Conservation (phyloP, 64 coral and sea anemone genomes). For the Porites lutea region DNA sequence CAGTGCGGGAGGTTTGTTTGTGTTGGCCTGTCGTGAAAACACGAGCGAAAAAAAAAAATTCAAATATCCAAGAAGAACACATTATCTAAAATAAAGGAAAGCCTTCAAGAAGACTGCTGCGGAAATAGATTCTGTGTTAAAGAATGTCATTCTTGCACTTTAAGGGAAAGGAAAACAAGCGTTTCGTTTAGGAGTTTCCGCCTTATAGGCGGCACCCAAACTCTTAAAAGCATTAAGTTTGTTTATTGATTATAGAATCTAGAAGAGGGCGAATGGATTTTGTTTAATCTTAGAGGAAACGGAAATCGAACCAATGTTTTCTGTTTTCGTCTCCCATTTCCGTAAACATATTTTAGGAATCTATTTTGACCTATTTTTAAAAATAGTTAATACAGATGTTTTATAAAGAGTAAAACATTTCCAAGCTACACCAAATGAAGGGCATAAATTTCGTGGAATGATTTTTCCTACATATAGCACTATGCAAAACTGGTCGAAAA, state of each 20-base stretch:
- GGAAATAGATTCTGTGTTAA: not conserved
- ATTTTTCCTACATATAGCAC: too few species aligned
- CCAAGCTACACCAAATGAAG: too few species aligned
- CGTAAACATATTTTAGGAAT: too few species aligned
- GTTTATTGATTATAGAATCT: not conserved
- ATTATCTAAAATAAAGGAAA: not conserved
- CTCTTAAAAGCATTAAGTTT: not conserved
- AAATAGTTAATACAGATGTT: too few species aligned
- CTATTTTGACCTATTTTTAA: too few species aligned
- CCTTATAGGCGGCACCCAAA: not conserved
- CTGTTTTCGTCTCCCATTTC: too few species aligned
- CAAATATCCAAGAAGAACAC: not conserved
- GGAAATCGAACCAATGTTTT: too few species aligned
- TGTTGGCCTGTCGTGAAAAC: not conserved
- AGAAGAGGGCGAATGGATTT: too few species aligned
- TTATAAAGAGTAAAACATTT: too few species aligned
- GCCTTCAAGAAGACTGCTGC: not conserved
- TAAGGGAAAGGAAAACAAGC: not conserved
- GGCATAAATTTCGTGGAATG: too few species aligned
- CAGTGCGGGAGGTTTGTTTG: conserved; percentile 1
- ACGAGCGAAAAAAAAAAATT: not conserved
- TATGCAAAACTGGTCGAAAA: too few species aligned
- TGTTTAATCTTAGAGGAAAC: too few species aligned
- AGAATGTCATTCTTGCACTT: not conserved
- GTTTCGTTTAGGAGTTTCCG: not conserved